Base-by-base conservation (phyloP, 2,888 invertebrate species). In the Buathra laborator region DNA sequence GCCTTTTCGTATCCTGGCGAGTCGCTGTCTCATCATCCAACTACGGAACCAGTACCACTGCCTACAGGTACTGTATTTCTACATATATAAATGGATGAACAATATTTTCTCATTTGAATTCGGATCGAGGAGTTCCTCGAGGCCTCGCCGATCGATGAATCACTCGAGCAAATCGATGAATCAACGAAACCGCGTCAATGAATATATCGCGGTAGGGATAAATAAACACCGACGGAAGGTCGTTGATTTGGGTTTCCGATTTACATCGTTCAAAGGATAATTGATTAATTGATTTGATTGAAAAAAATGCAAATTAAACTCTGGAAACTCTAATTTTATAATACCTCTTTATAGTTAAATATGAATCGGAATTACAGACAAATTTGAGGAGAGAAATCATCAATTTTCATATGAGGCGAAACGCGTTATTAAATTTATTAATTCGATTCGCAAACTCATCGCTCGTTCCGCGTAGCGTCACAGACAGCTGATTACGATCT, bases 1-100 rank as follows among this genome's bases (percentile, higher is more conserved):
- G 93, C 94, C 46, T 94, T 94, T 87, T 93, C 94, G 44, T 94
- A 94, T 86, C 94, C 94, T n/a, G 93, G 93, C 4, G 94, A 94
- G 88, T 91, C 94, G 10, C 89, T 94, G 51, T 90, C 94, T 51
- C 94, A 94, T 88, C 94, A 94, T 87, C 92, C 94, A n/a, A 93
- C 92, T 84, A 93, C 93, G 68, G 94, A 94, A 83, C 93, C 93
- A 3, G 93, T 94, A 81, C 92, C 94, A 83, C 88, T 94, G 84
- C 90, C 94, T 74, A 88, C 92, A 79, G 93, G 94, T 94, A 9
- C 37, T 37, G 6, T 37, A 37, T 37, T 5, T 37, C 9, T 37
- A 89, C 19, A 43, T 9, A 64, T 3, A 53, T 53, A 19, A 19
- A 53, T 7, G 7, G 0, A 37, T 2, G 9, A 29, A 37, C 51